Evolutionary conservation across 2,113 vertebrate species (phyloP).

Genomic region (Platichthys stellatus): DNA sequence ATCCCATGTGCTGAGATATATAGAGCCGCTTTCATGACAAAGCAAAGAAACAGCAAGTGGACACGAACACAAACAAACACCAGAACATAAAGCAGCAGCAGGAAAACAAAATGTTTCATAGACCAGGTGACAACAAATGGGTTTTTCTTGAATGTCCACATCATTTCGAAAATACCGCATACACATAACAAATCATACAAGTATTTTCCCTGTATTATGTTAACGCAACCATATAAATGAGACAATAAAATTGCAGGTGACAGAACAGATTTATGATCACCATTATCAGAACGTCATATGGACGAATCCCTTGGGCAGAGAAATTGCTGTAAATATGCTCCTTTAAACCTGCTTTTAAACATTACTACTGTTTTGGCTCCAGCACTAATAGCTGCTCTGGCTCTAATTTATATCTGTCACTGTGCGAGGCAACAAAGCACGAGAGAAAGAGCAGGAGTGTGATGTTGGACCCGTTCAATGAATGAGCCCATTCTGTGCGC

Average conservation of each 20-base stretch:
- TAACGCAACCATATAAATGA: constrained; percentile 32
- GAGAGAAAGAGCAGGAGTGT: constrained; percentile 54
- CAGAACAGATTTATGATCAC: constrained; percentile 17
- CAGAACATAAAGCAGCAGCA: constrained; percentile 1
- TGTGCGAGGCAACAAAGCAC: constrained; percentile 32
- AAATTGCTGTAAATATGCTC: constrained; percentile 30
- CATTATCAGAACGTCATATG: neutral
- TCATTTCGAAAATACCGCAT: neutral
- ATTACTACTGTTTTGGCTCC: constrained; percentile 30
- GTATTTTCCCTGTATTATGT: neutral
- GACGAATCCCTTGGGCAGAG: constrained; percentile 32
- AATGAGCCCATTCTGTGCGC: constrained; percentile 57
- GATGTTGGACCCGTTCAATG: constrained; percentile 25
- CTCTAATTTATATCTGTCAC: constrained; percentile 51
- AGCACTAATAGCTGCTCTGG: constrained; percentile 24
- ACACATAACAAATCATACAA: neutral
- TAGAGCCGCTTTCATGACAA: constrained; percentile 31
- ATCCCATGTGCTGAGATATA: constrained; percentile 48
- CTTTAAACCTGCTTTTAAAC: constrained; percentile 31
- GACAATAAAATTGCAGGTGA: constrained; percentile 37
- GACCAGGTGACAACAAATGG: too few relatives aligned
- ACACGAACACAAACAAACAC: constrained; percentile 8
- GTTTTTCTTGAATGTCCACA: too few relatives aligned
- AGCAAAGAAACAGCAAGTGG: constrained; percentile 33
- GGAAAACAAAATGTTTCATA: neutral